Evolutionary conservation across 2,113 vertebrate genomes (phyloP).

Genomic region (Engraulis encrasicolus): DNA sequence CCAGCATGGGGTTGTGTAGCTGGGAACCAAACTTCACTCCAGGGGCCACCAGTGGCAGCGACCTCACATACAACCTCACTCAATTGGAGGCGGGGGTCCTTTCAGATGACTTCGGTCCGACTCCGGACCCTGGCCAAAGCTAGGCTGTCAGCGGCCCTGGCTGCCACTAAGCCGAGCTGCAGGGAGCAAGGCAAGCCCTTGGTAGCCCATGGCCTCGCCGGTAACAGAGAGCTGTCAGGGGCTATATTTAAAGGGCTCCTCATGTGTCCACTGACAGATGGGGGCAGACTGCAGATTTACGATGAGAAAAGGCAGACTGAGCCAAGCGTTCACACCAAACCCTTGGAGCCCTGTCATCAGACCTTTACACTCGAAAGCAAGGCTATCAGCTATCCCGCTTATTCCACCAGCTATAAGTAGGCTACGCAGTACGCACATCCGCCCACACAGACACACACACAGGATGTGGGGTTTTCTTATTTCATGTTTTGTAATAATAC

Average conservation of each 20-base stretch:
- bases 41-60: too few species aligned
- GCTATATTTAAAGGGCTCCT: constrained; percentile 52
- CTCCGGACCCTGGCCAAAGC: too few species aligned
- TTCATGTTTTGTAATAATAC: background rate
- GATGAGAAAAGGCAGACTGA: constrained; percentile 1
- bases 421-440: too few species aligned
- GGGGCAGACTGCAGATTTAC: constrained; percentile 28
- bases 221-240: constrained; percentile 25
- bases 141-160: too few species aligned
- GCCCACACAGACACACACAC: background rate
- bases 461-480: too few species aligned
- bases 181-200: too few species aligned
- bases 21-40: too few species aligned
- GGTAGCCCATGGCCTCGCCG: background rate
- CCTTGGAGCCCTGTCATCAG: background rate
- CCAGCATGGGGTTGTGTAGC: too few species aligned
- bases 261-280: constrained; percentile 42
- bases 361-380: background rate
- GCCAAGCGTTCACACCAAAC: constrained; percentile 3
- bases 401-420: background rate
- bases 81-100: too few species aligned
- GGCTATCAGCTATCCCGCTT: background rate
- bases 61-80: too few species aligned
- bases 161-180: background rate
- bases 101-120: too few species aligned